phyloP scores from a whole-genome alignment of 2,113 vertebrate genomes.

The Colinus virginianus region DNA sequence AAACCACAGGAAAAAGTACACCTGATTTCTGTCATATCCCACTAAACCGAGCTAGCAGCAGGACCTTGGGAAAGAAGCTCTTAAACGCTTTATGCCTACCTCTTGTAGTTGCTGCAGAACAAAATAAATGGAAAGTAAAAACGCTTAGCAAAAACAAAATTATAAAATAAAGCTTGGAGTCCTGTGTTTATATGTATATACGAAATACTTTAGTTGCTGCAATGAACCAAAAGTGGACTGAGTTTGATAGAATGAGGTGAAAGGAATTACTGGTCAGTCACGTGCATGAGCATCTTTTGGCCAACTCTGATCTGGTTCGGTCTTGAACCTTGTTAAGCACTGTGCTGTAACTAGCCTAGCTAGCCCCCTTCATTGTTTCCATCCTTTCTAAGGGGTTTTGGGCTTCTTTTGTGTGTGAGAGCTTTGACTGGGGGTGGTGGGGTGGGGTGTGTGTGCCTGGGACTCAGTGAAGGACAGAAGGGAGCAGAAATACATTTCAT shows the following conservation, averaged over 20 bases:
- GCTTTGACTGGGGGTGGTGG: conserved; percentile 48
- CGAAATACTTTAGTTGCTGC: conserved; percentile 69
- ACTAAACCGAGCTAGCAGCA: neutral
- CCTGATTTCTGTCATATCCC: neutral
- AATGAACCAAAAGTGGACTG: conserved; percentile 80
- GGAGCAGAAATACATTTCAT: conserved; percentile 77
- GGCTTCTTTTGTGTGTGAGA: conserved; percentile 60
- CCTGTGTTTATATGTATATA: conserved; percentile 76
- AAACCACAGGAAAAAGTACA: neutral
- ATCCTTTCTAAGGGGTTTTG: conserved; percentile 55
- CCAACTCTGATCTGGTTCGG: conserved; percentile 80
- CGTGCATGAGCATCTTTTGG: conserved; percentile 76
- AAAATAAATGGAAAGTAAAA: conserved; percentile 70
- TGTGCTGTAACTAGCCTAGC: conserved; percentile 80
- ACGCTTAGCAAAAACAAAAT: conserved; percentile 70
- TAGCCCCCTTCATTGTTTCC: conserved; percentile 67
- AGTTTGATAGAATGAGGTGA: conserved; percentile 58
- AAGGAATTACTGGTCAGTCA: conserved; percentile 59
- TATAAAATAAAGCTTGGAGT: conserved; percentile 56
- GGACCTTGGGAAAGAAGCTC: conserved; percentile 74
- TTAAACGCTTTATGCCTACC: conserved; percentile 81
- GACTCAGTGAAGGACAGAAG: neutral
- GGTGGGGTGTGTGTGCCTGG: neutral
- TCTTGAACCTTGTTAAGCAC: conserved; percentile 83
- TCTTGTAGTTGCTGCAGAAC: conserved; percentile 80